phyloP scores from a whole-genome alignment of 2,888 invertebrate genomes.

The Dascillus cervinus region DNA sequence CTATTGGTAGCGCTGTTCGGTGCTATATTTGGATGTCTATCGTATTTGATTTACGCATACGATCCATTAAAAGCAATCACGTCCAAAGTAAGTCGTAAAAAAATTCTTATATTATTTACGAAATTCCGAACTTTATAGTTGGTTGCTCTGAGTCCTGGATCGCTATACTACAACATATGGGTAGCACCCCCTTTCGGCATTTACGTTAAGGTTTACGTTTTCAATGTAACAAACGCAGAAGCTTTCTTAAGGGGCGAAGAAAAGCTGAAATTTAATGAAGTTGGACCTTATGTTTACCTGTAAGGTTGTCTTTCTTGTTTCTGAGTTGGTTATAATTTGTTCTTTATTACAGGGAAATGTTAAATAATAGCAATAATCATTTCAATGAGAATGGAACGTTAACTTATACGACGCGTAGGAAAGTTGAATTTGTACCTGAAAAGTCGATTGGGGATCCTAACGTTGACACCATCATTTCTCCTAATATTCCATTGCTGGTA shows the following conservation, averaged over 20 bases:
- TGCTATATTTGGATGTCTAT: slow-evolving; percentile 29
- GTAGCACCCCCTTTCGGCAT: slow-evolving; percentile 58
- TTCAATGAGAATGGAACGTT: slow-evolving; percentile 60
- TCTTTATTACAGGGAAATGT: slow-evolving; percentile 50
- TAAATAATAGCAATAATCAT: slow-evolving; percentile 59
- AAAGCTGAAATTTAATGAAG: slow-evolving; percentile 61
- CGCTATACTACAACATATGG: slow-evolving; percentile 56
- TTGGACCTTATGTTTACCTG: slow-evolving; percentile 81
- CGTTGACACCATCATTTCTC: slow-evolving; percentile 51
- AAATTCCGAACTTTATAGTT: no score
- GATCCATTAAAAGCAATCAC: slow-evolving; percentile 34
- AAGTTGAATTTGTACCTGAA: slow-evolving; percentile 53
- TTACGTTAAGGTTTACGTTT: slow-evolving; percentile 59
- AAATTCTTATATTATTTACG: no score
- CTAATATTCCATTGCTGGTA: slow-evolving; percentile 67
- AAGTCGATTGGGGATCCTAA: slow-evolving; percentile 58
- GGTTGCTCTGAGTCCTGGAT: slow-evolving; percentile 37
- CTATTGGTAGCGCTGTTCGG: slow-evolving; percentile 33
- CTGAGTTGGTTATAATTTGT: slow-evolving; percentile 3
- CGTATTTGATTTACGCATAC: slow-evolving; percentile 33
- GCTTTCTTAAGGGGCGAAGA: slow-evolving; percentile 57
- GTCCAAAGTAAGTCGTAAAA: no score
- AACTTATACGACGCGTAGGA: slow-evolving; percentile 54
- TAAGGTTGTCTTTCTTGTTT: slow-evolving; percentile 40
- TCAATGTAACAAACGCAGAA: slow-evolving; percentile 73